These are phyloP conservation scores for Dasyprocta punctata DNA, from an alignment of 2,113 vertebrate genomes.

Conservation along the genomic window DNA sequence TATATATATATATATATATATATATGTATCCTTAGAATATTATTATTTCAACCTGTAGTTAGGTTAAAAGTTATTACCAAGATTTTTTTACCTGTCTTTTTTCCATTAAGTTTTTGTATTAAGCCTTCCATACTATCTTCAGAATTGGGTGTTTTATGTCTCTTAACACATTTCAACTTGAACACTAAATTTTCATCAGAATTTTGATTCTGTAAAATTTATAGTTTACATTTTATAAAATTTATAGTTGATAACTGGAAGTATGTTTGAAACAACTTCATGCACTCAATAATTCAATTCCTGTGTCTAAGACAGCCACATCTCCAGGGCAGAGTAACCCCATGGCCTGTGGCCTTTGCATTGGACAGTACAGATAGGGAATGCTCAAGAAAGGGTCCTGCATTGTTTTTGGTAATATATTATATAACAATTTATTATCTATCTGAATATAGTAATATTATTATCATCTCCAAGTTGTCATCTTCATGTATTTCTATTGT, in stretches of 20 bases:
- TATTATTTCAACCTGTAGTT: not conserved
- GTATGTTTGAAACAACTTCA: not conserved
- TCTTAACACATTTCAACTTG: not conserved
- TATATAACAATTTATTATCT: not conserved
- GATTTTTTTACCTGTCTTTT: not conserved
- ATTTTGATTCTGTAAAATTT: not conserved
- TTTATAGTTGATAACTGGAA: not conserved
- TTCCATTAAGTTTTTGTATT: not conserved
- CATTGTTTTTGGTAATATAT: not conserved
- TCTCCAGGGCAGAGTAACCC: not conserved
- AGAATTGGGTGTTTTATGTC: not conserved
- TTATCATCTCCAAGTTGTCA: not conserved
- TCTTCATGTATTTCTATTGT: not conserved
- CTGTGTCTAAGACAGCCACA: not conserved
- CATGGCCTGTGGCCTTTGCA: not conserved
- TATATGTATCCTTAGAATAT: not conserved
- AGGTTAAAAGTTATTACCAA: not conserved
- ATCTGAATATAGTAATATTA: not conserved
- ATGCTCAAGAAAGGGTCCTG: not conserved
- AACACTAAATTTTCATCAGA: conserved; percentile 15
- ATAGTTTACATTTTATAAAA: conserved; percentile 6
- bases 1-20: too few species aligned
- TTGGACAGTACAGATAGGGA: not conserved
- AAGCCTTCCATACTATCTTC: not conserved
- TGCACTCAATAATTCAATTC: not conserved